Evolutionary conservation across 2,113 vertebrate species (phyloP), one percentile per base, ranked within the genome.

Genomic region (Cryptomyrus ogoouensis): DNA sequence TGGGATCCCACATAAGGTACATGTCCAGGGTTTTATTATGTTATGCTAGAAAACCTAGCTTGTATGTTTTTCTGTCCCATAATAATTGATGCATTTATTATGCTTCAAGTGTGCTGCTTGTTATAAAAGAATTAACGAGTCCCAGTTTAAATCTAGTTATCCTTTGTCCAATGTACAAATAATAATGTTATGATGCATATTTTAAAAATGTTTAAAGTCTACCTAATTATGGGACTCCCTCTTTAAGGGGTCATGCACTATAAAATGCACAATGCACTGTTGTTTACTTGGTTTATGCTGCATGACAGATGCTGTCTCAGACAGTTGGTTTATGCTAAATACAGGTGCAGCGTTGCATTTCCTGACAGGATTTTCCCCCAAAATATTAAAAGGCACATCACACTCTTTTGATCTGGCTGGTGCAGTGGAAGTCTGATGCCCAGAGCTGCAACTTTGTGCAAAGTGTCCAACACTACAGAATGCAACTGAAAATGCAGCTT

Each of bases 401-500:
- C 31, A 5, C 31, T 42, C 77, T 49, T 90, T 89, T 90, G 77
- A 86, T 91, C 80, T 89, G 87, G 31, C 3, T 56, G 10, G 84
- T 13, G 47, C 46, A 12, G 53, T 62, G 89, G 80, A 77, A 88
- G 87, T 80, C 90, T 90, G 9, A 90, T 24, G 88, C 70, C 74
- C 89, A 44, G 52, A 90, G 89, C 84, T 39, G 74, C 31, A 87
- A 89, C 49, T 52, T 47, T 87, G 70, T 86, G 47, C 90, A 88
- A 90, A 92, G 42, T 80, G 84, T 91, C 87, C 49, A 39, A 62
- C 31, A 50, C 12, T 85, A 46, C 24, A 92, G 90, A 27, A 88
- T 56, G 70, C 87, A 17, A 24, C 42, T 80, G 83, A 58, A 91
- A 89, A 91, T 90, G 88, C 89, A 88, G 88, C 46, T 88, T 88